These are phyloP conservation scores for Timema cristinae DNA, from an alignment of 2,888 invertebrate species.

Conservation along the genomic window DNA sequence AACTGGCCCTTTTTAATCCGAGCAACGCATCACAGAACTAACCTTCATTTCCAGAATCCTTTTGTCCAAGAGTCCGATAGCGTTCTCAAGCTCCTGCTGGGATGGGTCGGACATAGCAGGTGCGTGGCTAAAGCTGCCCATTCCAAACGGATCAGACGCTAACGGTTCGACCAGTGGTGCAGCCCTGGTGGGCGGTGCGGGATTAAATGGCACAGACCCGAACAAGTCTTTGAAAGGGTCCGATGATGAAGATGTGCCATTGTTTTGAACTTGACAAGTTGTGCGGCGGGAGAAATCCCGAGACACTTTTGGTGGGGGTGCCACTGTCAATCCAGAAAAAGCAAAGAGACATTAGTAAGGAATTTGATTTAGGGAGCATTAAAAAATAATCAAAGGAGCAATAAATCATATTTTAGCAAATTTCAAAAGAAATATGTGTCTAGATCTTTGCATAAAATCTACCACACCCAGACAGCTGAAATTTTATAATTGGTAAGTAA, in stretches of 20 bases:
- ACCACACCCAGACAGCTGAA: too few species aligned
- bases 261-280: conserved; percentile 14
- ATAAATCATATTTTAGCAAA: background rate
- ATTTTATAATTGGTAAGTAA: too few species aligned
- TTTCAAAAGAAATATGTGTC: background rate
- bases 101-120: conserved; percentile 40
- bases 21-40: conserved; percentile 31
- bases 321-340: conserved; percentile 56
- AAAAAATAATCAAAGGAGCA: background rate
- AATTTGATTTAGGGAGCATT: conserved; percentile 17
- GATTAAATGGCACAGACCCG: conserved; percentile 71
- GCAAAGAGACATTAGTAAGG: conserved; percentile 35
- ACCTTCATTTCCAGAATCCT: conserved; percentile 86
- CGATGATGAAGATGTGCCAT: conserved; percentile 20
- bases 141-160: conserved; percentile 72
- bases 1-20: too few species aligned
- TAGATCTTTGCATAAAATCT: too few species aligned
- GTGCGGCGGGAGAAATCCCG: conserved; percentile 47
- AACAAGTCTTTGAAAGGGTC: conserved; percentile 62
- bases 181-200: conserved; percentile 31
- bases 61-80: conserved; percentile 76
- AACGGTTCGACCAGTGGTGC: background rate
- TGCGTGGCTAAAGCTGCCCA: conserved; percentile 61
- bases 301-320: conserved; percentile 80
- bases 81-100: conserved; percentile 62